Conservation (phyloP, 2,113 vertebrate genomes). For the Chionomys nivalis region DNA sequence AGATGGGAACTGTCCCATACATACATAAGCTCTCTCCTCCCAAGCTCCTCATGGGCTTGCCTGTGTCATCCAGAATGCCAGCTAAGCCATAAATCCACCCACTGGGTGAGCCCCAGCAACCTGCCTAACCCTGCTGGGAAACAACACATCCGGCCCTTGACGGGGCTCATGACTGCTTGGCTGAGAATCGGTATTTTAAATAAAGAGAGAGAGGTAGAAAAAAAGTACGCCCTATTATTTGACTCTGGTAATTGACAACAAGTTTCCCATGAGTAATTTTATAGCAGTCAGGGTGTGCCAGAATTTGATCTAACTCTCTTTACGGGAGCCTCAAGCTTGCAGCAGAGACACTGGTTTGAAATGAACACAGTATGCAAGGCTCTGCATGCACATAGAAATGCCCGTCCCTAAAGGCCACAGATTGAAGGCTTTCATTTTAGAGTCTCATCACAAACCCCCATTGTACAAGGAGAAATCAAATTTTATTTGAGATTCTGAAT, state of each 20-base stretch:
- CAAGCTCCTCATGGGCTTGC: not conserved
- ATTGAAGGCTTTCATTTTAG: not conserved
- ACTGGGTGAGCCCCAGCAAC: conserved; percentile 58
- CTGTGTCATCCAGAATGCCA: conserved; percentile 19
- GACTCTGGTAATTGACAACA: conserved; percentile 64
- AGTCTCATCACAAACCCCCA: not conserved
- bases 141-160: conserved; percentile 71
- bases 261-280: conserved; percentile 76
- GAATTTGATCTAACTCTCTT: conserved; percentile 41
- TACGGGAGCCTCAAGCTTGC: not conserved
- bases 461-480: not conserved
- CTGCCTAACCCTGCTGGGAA: conserved; percentile 72
- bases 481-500: not conserved
- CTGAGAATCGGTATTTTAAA: conserved; percentile 70
- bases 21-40: not conserved
- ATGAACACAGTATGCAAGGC: not conserved
- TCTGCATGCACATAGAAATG: not conserved
- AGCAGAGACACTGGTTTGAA: not conserved
- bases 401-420: not conserved
- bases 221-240: conserved; percentile 61
- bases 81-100: conserved; percentile 63
- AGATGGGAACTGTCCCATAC: not conserved
- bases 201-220: conserved; percentile 41
- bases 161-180: conserved; percentile 39
- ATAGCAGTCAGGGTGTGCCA: conserved; percentile 68